phyloP scores from a whole-genome alignment of 2,113 vertebrate genomes.

The Mesitornis unicolor region DNA sequence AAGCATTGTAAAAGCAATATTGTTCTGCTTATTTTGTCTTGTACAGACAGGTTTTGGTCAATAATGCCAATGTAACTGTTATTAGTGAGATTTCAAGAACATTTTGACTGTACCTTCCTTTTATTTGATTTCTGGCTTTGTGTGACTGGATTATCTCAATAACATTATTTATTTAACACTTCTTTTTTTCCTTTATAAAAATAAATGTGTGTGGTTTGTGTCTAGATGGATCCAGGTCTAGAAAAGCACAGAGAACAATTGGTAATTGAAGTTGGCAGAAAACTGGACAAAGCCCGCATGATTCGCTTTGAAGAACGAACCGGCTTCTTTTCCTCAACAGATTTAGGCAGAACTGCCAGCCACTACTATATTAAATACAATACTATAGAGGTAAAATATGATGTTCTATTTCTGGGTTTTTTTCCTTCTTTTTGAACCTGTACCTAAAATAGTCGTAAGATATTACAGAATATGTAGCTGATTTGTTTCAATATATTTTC shows the following conservation, averaged over 20 bases:
- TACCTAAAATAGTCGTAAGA: neutral
- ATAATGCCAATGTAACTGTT: neutral
- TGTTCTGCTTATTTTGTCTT: neutral
- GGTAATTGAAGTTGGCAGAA: conserved; percentile 88
- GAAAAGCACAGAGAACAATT: conserved; percentile 90
- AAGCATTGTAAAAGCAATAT: neutral
- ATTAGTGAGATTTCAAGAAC: neutral
- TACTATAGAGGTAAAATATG: conserved; percentile 90
- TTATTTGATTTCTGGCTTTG: neutral
- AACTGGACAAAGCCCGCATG: conserved; percentile 95
- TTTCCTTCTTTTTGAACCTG: neutral
- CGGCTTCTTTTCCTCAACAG: conserved; percentile 94
- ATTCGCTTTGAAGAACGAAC: conserved; percentile 97
- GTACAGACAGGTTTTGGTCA: neutral
- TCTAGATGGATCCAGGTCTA: conserved; percentile 89
- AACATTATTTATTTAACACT: neutral
- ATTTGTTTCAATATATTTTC: neutral
- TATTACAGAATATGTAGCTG: neutral
- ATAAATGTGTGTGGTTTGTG: neutral
- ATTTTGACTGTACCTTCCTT: neutral
- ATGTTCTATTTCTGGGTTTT: neutral
- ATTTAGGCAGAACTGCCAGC: conserved; percentile 93
- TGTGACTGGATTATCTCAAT: neutral
- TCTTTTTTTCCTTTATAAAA: neutral
- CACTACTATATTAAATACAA: conserved; percentile 98